Conservation (phyloP, 2,797 vertebrate genomes). For the Selene dorsalis region DNA sequence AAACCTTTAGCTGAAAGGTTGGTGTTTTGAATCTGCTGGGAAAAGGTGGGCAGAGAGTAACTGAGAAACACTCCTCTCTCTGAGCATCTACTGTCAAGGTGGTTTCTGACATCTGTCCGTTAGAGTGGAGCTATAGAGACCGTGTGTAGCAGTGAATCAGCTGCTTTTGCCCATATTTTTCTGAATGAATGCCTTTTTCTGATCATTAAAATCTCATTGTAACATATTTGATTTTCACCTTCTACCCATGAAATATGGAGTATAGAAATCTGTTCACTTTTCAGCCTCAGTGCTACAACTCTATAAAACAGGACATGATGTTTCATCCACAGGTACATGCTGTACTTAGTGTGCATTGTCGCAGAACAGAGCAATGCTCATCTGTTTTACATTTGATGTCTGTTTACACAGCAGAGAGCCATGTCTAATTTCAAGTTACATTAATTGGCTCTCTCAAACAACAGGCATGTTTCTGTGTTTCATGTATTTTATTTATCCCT, state of each 20-base stretch:
- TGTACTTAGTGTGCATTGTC: slow-evolving; percentile 7
- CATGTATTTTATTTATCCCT: background rate
- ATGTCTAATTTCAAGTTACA: slow-evolving; percentile 16
- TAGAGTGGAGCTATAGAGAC: slow-evolving; percentile 8
- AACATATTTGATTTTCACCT: too few relatives aligned
- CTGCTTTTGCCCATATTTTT: slow-evolving; percentile 2
- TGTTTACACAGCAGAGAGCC: slow-evolving; percentile 16
- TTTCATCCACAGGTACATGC: background rate
- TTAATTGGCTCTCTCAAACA: slow-evolving; percentile 21
- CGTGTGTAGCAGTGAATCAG: background rate
- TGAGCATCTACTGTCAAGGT: slow-evolving; percentile 14
- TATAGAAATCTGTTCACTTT: too few relatives aligned
- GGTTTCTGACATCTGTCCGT: slow-evolving; percentile 22
- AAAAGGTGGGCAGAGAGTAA: slow-evolving; percentile 23
- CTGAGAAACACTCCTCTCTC: background rate
- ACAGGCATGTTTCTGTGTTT: background rate
- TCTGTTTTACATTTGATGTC: slow-evolving; percentile 42
- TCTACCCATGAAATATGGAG: too few relatives aligned
- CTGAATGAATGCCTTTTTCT: background rate
- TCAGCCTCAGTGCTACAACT: too few relatives aligned
- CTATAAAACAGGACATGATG: background rate
- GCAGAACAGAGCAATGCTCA: slow-evolving; percentile 11
- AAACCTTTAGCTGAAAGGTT: background rate
- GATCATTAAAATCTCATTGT: slow-evolving; percentile 1
- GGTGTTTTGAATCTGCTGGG: slow-evolving; percentile 17